Evolutionary conservation across 2,113 vertebrate species (phyloP).

Genomic region (Cardinalis cardinalis): DNA sequence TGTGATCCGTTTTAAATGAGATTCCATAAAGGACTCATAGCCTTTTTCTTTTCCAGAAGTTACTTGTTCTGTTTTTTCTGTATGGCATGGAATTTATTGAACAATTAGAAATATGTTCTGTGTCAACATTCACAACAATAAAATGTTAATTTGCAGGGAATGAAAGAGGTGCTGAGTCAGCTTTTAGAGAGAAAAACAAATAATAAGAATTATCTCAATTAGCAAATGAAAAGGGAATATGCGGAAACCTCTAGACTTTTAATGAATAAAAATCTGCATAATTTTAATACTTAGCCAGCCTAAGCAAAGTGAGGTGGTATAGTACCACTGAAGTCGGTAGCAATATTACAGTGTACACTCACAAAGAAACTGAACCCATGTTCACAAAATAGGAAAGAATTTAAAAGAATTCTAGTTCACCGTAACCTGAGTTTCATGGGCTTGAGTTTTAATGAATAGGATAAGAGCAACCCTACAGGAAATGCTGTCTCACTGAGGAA

Average conservation of each 20-base stretch:
- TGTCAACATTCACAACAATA: constrained; percentile 57
- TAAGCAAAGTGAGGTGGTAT: background rate
- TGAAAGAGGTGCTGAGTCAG: constrained; percentile 48
- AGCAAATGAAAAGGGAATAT: constrained; percentile 53
- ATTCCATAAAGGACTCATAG: background rate
- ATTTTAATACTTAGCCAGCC: constrained; percentile 21
- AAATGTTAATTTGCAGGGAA: constrained; percentile 24
- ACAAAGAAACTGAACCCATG: background rate
- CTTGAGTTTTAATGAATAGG: background rate
- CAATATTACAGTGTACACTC: background rate
- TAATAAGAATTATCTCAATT: constrained; percentile 59
- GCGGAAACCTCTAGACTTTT: constrained; percentile 47
- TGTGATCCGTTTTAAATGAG: constrained; percentile 35
- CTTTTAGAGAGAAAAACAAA: constrained; percentile 33
- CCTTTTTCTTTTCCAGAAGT: constrained; percentile 42
- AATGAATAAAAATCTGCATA: background rate
- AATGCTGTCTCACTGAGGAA: background rate
- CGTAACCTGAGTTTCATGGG: background rate
- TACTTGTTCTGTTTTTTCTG: background rate
- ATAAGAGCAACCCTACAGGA: background rate
- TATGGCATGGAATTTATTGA: background rate
- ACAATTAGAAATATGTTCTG: constrained; percentile 41
- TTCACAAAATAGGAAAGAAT: constrained; percentile 23
- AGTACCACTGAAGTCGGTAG: background rate
- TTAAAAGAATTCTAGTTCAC: background rate